Evolutionary conservation across 2,888 invertebrate species (phyloP), one percentile per base, ranked within the genome.

Genomic region (Drosophila affinis): DNA sequence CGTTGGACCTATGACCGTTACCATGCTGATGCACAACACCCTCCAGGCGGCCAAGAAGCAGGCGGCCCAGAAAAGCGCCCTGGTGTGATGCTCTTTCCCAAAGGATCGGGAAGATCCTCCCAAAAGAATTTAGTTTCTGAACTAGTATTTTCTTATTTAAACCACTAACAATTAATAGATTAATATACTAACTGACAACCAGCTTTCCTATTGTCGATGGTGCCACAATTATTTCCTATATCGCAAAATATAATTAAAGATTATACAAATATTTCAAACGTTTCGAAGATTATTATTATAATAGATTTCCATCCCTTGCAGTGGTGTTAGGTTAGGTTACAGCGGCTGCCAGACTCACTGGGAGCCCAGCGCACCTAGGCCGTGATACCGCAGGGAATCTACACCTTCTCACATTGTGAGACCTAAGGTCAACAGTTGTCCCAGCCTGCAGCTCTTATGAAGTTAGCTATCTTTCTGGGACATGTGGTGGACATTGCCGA

Each of bases 1-100:
- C 3, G 98, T 97, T 5, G 98, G 98, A 0, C 98, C 98, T 0
- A 97, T 98, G 96, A 98, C 98, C 0, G 98, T 98, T 0, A 96
- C 97, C 1, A 98, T 98, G 97, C 92, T 98, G 44, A 97, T 98
- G 97, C 95, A 94, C 79, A 98, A 98, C 90, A 98, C 98, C 0
- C 93, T 98, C 69, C 93, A 93, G 83, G 97, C 97, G 0, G 96
- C 96, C 1, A 93, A 93, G 87, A 92, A 90, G 29, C 90, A 93
- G 9, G 14, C 39, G 14, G 39, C 39, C 39, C 29, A 29, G 9
- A 29, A 29, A 9, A 39, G 14, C 1, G 14, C 7, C 39, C 39
- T 3, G 39, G n/a, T 39, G 14, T 39, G 39, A 39, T 39, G 39
- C 14, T n/a, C n/a, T n/a, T 12, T n/a, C 39, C 39, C 39, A 39